phyloP scores from a whole-genome alignment of 2,113 vertebrate species.

The Oreochromis niloticus region DNA sequence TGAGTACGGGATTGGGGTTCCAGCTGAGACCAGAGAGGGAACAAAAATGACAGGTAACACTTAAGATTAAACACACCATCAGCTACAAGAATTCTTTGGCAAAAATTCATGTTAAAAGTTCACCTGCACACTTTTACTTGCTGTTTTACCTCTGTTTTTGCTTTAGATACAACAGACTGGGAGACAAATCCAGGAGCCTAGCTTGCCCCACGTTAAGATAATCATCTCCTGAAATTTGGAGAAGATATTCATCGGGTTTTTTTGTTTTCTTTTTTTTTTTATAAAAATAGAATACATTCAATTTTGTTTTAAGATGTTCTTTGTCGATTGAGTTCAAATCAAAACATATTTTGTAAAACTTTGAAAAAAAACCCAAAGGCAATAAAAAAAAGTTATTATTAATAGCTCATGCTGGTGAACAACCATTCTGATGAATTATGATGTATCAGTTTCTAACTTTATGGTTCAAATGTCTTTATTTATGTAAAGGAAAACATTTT shows the following conservation, averaged over 20 bases:
- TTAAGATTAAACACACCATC: background rate
- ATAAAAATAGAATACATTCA: background rate
- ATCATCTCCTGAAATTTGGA: background rate
- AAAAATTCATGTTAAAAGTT: background rate
- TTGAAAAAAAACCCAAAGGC: background rate
- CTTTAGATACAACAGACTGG: slow-evolving; percentile 52
- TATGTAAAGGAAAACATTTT: fast-evolving
- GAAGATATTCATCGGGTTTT: background rate
- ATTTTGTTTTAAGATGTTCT: background rate
- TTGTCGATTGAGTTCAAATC: background rate
- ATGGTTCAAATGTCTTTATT: background rate
- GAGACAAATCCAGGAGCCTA: slow-evolving; percentile 54
- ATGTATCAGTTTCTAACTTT: background rate
- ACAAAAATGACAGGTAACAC: slow-evolving; percentile 90
- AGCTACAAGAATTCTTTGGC: background rate
- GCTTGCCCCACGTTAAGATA: background rate
- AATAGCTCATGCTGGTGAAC: background rate
- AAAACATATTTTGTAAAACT: background rate
- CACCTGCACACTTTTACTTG: background rate
- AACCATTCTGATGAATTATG: background rate
- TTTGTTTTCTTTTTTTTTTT: background rate
- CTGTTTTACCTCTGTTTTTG: background rate
- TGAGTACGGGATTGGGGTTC: slow-evolving; percentile 85
- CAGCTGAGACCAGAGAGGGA: slow-evolving; percentile 89
- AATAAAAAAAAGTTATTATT: background rate